Percentiles rank a stretch among this genome's conserved stretches.
These are phyloP conservation scores for Cariama cristata DNA, from an alignment of 2,113 vertebrate species.

Conservation along the genomic window DNA sequence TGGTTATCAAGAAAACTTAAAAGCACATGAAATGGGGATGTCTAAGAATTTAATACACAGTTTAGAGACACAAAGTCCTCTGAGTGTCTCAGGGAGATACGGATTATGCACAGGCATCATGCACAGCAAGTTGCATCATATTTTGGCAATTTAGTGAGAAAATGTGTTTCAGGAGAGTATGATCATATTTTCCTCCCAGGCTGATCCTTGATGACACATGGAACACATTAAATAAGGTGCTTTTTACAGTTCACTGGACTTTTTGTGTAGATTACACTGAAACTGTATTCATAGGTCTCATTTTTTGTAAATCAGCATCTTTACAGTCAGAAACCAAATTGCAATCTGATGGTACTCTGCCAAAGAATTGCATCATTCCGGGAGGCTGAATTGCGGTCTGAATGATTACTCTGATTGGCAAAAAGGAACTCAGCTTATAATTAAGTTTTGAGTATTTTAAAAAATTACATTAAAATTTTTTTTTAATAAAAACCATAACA, in stretches of 20 bases:
- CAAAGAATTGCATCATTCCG: background rate
- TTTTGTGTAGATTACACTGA: background rate
- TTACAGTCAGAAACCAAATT: background rate
- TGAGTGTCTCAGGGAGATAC: background rate
- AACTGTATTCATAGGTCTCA: background rate
- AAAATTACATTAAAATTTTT: background rate
- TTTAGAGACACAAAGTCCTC: background rate
- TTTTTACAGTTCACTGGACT: background rate
- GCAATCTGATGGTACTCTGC: background rate
- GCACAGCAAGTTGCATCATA: fast-evolving
- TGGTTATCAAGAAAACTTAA: background rate
- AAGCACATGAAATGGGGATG: background rate
- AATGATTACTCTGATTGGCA: background rate
- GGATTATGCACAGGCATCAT: background rate
- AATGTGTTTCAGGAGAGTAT: background rate
- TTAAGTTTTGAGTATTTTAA: background rate
- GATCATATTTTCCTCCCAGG: background rate
- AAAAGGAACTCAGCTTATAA: background rate
- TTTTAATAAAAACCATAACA: background rate
- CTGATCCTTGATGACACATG: background rate
- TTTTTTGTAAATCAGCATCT: background rate
- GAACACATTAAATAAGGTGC: background rate
- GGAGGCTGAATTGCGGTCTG: background rate
- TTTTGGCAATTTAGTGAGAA: background rate
- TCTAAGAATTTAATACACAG: background rate